Evolutionary conservation across 2,113 vertebrate genomes (phyloP), one percentile per base, ranked within the genome.

Genomic region (Tonatia bakeri): DNA sequence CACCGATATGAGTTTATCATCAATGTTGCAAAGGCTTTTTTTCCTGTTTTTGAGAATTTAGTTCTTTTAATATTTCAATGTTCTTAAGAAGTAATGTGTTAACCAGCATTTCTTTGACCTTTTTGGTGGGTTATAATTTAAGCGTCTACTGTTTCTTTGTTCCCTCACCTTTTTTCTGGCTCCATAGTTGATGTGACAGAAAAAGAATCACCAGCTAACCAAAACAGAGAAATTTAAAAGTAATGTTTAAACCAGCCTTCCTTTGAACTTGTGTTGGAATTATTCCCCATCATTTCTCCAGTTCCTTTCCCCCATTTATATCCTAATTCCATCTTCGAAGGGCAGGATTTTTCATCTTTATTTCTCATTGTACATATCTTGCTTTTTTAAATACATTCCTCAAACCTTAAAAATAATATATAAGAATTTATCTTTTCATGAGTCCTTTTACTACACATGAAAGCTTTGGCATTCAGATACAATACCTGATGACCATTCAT

Each of bases 111-210:
- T 40, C 96, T 94, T 97, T 95, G 89, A 96, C 72, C 82, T 97
- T 97, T 97, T 91, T 13, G 43, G 96, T 96, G 83, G 76, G 70
- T 92, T 98, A 83, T 97, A 96, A 95, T 97, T 97, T 98, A 95
- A 97, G n/a, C 86, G 94, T 65, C 64, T 97, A 28, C 69, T 98
- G 94, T 94, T 96, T 95, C 36, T 85, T 87, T 92, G 52, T 54
- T 54, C 52, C 17, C 52, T 54, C 52, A 54, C 52, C 52, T 54
- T 54, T 54, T 40, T 92, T 97, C 91, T 33, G 70, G 73, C 36
- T 96, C 91, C 84, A 12, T 96, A 73, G 97, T 72, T n/a, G 65
- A 72, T 80, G 36, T 96, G 90, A 92, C 65, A 97, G 79, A 86
- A 94, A 26, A 92, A 97, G 91, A 96, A 87, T 47, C 47, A 92